Conservation (phyloP, 1,140 invertebrate species). For the Palaemon carinicauda region DNA sequence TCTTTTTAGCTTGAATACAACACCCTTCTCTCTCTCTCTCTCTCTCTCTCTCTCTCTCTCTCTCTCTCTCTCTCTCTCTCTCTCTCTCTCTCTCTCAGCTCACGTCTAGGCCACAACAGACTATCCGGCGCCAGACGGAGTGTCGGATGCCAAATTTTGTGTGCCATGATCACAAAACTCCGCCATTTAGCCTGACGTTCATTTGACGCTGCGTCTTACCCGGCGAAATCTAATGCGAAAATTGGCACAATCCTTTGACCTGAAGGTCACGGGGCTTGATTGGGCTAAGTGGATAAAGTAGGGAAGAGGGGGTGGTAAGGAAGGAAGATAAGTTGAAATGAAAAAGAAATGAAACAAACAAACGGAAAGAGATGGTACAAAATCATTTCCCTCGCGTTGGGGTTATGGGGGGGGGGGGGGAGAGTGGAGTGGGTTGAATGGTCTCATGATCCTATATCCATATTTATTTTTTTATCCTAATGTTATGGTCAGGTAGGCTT, state of each 20-base stretch:
- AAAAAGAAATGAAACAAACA: no score
- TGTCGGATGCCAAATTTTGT: conserved; percentile 35
- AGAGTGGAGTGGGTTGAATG: no score
- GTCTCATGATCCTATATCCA: no score
- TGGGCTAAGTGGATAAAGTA: no score
- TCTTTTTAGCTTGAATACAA: neutral
- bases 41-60: neutral
- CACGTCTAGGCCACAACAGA: conserved; percentile 46
- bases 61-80: conserved; percentile 5
- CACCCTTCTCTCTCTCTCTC: neutral
- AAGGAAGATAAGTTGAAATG: no score
- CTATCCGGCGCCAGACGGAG: conserved; percentile 35
- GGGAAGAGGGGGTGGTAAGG: no score
- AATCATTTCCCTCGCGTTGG: no score
- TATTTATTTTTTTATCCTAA: no score
- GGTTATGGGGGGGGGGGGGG: no score
- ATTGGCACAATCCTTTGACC: neutral
- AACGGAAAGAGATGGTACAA: no score
- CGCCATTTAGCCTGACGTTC: conserved; percentile 18
- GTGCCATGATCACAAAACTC: neutral
- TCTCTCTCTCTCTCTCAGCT: conserved; percentile 12
- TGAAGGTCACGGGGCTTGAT: no score
- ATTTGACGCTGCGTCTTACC: conserved; percentile 10
- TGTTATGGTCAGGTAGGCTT: no score
- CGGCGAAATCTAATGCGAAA: neutral